Conservation (phyloP, 2,113 vertebrate genomes). For the Charadrius vociferus region DNA sequence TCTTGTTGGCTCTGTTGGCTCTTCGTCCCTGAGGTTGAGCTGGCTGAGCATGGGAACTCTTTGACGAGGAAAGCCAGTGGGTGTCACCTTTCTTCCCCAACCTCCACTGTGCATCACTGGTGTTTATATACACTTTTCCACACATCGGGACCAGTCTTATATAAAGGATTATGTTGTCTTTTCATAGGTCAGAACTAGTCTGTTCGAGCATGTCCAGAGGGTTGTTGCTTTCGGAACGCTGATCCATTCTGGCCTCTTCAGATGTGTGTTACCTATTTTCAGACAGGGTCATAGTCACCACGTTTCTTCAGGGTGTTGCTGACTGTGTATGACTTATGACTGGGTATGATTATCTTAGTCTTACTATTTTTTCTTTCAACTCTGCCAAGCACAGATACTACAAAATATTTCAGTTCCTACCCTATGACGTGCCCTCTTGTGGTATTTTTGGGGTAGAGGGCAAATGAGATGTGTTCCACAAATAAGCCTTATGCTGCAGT, state of each 20-base stretch:
- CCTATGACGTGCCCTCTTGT: background rate
- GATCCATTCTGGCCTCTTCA: background rate
- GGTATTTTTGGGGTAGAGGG: conserved; percentile 21
- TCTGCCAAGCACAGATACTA: background rate
- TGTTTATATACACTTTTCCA: background rate
- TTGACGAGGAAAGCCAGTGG: background rate
- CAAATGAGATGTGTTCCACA: background rate
- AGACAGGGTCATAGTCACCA: background rate
- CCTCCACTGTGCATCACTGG: background rate
- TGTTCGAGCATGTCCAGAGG: background rate
- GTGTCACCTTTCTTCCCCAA: background rate
- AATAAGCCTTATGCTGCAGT: background rate
- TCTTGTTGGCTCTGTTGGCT: background rate
- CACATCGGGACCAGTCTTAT: accelerated
- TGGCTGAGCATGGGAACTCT: background rate
- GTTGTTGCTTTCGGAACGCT: background rate
- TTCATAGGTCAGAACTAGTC: background rate
- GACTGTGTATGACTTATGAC: background rate
- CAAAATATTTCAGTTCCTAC: background rate
- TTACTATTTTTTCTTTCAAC: background rate
- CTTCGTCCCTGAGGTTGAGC: background rate
- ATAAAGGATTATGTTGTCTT: accelerated
- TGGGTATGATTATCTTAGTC: background rate
- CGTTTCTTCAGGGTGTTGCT: background rate
- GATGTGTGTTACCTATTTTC: background rate